A percentile compares a stretch with the other conserved stretches of the same genome.
phyloP scores from a whole-genome alignment of 2,797 vertebrate species.

The Tauraco hartlaubi region DNA sequence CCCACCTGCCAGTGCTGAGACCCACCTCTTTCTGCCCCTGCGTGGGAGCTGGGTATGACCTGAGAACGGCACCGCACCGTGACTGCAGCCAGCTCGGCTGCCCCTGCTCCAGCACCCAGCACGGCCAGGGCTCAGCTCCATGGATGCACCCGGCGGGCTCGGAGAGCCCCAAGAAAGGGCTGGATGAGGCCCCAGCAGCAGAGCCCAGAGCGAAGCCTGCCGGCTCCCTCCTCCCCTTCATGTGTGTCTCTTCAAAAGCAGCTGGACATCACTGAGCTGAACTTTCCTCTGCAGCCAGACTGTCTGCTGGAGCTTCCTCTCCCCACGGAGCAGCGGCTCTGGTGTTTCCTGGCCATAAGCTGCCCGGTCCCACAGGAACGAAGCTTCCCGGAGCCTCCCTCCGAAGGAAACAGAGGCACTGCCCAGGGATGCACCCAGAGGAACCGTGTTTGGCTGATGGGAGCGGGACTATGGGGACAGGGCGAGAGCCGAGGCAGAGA shows the following conservation, averaged over 20 bases:
- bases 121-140: rapidly evolving
- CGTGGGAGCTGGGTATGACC: not conserved
- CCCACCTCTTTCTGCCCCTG: not conserved
- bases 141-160: not conserved
- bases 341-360: not conserved
- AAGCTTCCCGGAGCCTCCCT: not conserved
- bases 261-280: rapidly evolving
- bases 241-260: not conserved
- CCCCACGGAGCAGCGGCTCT: not conserved
- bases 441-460: rapidly evolving
- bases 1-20: rapidly evolving
- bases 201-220: not conserved
- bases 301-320: conserved; percentile 34
- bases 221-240: not conserved
- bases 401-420: not conserved
- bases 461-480: not conserved
- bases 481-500: not conserved
- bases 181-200: not conserved
- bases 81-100: not conserved
- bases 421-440: rapidly evolving
- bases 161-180: not conserved
- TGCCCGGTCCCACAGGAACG: not conserved
- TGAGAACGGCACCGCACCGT: rapidly evolving
- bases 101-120: not conserved
- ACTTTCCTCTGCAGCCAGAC: not conserved